Percentiles rank a stretch among this genome's conserved stretches.
Conservation (phyloP, 2,797 vertebrate genomes). For the Avahi laniger region DNA sequence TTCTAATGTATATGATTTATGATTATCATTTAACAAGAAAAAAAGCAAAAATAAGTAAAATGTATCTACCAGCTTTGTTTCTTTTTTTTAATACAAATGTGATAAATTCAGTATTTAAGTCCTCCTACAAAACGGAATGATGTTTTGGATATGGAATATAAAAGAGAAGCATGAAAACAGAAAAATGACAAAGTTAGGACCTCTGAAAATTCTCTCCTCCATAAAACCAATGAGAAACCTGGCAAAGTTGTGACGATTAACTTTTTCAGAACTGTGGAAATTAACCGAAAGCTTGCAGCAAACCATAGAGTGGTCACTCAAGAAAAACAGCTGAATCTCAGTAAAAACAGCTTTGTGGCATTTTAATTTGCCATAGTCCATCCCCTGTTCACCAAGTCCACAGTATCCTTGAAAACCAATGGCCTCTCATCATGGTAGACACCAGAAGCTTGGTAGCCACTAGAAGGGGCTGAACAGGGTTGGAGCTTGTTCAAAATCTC, state of each 20-base stretch:
- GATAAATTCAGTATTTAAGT: conserved; percentile 43
- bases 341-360: background rate
- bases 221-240: background rate
- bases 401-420: background rate
- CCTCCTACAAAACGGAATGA: background rate
- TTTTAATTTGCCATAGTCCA: background rate
- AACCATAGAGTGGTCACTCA: background rate
- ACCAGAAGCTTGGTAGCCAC: background rate
- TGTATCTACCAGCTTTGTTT: background rate
- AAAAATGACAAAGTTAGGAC: background rate
- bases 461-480: background rate
- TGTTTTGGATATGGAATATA: background rate
- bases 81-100: conserved; percentile 20
- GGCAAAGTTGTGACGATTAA: conserved; percentile 17
- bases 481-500: background rate
- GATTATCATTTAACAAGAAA: background rate
- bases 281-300: background rate
- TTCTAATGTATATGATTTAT: conserved; percentile 42
- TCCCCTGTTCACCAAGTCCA: background rate
- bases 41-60: conserved; percentile 19
- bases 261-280: conserved; percentile 28
- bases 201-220: conserved; percentile 9
- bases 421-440: background rate
- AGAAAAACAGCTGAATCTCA: background rate
- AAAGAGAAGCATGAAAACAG: background rate